These are phyloP conservation scores for Diarsia dahlii DNA, from an alignment of 2,888 invertebrate species.

Conservation along the genomic window DNA sequence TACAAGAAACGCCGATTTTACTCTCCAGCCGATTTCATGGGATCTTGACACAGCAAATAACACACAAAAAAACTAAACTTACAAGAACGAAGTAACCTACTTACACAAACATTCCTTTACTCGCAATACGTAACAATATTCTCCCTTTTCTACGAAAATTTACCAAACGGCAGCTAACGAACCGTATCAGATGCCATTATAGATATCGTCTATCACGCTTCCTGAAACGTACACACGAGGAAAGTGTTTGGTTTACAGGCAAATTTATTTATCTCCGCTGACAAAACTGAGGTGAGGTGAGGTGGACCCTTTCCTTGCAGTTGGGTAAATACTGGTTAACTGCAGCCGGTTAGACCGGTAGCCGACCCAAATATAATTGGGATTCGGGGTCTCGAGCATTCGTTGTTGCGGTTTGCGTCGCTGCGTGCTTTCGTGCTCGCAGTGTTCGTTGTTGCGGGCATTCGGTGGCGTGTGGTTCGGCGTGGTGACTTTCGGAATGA, in stretches of 20 bases:
- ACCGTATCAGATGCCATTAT: conserved; percentile 56
- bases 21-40: neutral
- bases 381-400: no score
- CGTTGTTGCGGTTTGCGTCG: no score
- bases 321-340: no score
- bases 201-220: conserved; percentile 53
- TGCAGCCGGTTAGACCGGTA: no score
- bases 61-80: neutral
- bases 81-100: neutral
- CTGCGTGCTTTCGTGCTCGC: no score
- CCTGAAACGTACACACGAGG: conserved; percentile 8
- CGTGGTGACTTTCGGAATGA: no score
- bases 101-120: conserved; percentile 16
- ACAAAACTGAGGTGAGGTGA: neutral
- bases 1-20: neutral
- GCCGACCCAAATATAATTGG: no score
- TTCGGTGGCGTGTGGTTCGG: no score
- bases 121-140: conserved; percentile 18
- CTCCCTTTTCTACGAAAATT: conserved; percentile 18
- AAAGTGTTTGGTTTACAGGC: neutral
- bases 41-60: neutral
- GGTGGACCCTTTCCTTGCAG: no score
- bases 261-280: neutral
- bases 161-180: conserved; percentile 51
- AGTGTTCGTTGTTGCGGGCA: no score